Evolutionary conservation across 2,113 vertebrate genomes (phyloP), one percentile per base, ranked within the genome.

Genomic region (Clupea harengus): DNA sequence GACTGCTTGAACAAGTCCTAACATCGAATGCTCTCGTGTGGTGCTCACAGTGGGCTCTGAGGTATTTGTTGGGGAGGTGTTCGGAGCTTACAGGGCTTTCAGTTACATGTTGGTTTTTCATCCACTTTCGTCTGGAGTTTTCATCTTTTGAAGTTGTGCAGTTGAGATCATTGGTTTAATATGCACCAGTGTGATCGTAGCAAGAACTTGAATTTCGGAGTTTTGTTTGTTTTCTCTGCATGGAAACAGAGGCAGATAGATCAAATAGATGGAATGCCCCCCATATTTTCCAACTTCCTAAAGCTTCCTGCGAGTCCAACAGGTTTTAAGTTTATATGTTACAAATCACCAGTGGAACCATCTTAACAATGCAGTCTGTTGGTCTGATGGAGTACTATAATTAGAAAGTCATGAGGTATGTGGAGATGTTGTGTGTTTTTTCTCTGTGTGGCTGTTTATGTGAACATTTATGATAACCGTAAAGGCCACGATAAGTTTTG

Each of bases 1-100:
- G 81, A 54, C 45, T 81, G 13, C 47, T 81, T 46, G 20, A 83
- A 90, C 86, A 90, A 72, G 87, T 90, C 87, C 52, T 47, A 86
- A 83, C 89, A 83, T 28, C 60, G 50, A 82, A 45, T 18, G 72
- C 50, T 45, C 20, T 45, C 32, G 6, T 81, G 20, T 25, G 82
- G 22, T 45, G 81, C 47, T 86, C n/a, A 67, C 28, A 44, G 45
- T 78, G 72, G 72, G 72, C 72, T 78, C 25, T 6, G 8, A 39
- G 72, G 32, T 78, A 75, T 13, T 46, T 45, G 5, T 80, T 80
- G n/a, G 49, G 5, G 6, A 78, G 11, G 83, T 64, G 54, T 78
- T 54, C 18, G 20, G 6, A 28, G 32, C n/a, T 67, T 28, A 67
- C 22, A 28, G 64, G 25, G 64, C 64, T 67, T 52, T 52, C 50